phyloP scores from a whole-genome alignment of 2,888 invertebrate species.

The Apamea crenata region DNA sequence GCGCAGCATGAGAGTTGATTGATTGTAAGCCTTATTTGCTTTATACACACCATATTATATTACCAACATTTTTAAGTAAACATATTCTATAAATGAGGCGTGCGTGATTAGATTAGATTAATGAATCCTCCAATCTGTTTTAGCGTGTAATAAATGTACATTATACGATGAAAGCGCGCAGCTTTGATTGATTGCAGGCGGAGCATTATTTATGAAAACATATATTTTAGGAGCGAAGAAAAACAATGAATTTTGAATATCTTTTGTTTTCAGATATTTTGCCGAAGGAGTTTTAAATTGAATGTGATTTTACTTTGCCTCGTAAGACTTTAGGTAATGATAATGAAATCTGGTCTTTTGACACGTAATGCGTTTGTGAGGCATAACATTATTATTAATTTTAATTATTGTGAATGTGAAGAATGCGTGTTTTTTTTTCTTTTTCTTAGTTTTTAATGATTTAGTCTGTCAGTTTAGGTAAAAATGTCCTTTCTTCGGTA shows the following conservation, averaged over 20 bases:
- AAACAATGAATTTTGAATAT: conserved; percentile 28
- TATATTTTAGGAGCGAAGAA: conserved; percentile 36
- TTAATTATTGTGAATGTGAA: too few relatives aligned
- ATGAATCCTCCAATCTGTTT: conserved; percentile 43
- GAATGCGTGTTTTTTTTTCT: too few relatives aligned
- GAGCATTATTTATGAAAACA: conserved; percentile 47
- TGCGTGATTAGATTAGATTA: conserved; percentile 52
- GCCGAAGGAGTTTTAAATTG: neutral
- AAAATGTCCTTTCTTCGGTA: too few relatives aligned
- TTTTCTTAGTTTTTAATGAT: too few relatives aligned
- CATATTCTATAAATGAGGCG: conserved; percentile 14
- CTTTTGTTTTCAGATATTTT: conserved; percentile 17
- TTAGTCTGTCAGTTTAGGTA: too few relatives aligned
- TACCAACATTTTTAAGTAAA: conserved; percentile 18
- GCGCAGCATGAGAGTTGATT: neutral
- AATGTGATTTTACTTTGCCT: conserved; percentile 1
- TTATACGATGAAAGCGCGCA: neutral
- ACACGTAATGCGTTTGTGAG: neutral
- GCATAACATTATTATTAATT: too few relatives aligned
- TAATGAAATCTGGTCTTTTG: conserved; percentile 3
- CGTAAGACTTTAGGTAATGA: neutral
- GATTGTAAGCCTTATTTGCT: neutral
- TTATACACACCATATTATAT: neutral
- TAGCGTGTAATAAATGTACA: conserved; percentile 38
- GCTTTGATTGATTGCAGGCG: conserved; percentile 47